phyloP scores from a whole-genome alignment of 2,888 invertebrate species.

The Sabatieria punctata region DNA sequence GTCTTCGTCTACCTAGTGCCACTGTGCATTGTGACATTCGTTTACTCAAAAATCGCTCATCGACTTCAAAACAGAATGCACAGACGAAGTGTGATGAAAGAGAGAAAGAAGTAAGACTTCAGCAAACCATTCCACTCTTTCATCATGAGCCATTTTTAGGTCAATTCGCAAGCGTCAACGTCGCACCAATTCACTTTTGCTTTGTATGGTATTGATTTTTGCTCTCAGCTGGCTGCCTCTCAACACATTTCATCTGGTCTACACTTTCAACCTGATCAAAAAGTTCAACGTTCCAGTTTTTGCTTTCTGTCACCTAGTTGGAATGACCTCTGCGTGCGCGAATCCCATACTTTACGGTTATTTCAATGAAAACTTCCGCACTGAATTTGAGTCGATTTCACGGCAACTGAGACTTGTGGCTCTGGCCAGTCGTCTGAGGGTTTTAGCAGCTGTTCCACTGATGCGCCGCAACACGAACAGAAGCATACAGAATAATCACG shows the following conservation, averaged over 20 bases:
- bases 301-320: conserved; percentile 46
- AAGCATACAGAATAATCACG: too few relatives aligned
- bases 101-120: neutral
- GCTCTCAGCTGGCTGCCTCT: conserved; percentile 73
- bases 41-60: conserved; percentile 63
- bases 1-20: conserved; percentile 67
- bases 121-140: neutral
- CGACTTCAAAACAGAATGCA: conserved; percentile 50
- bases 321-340: conserved; percentile 74
- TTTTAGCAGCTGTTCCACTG: too few relatives aligned
- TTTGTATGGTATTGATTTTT: conserved; percentile 65
- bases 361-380: conserved; percentile 75
- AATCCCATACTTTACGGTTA: conserved; percentile 76
- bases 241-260: too few relatives aligned
- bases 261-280: conserved; percentile 39
- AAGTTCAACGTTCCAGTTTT: neutral
- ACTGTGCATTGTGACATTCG: conserved; percentile 60
- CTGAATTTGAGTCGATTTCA: conserved; percentile 57
- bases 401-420: neutral
- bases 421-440: too few relatives aligned
- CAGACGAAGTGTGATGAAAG: conserved; percentile 15
- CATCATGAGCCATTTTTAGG: too few relatives aligned
- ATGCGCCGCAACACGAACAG: too few relatives aligned
- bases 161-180: conserved; percentile 45
- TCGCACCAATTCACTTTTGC: conserved; percentile 61